Evolutionary conservation across 2,113 vertebrate species (phyloP), one percentile per base, ranked within the genome.

Genomic region (Scalopus aquaticus): DNA sequence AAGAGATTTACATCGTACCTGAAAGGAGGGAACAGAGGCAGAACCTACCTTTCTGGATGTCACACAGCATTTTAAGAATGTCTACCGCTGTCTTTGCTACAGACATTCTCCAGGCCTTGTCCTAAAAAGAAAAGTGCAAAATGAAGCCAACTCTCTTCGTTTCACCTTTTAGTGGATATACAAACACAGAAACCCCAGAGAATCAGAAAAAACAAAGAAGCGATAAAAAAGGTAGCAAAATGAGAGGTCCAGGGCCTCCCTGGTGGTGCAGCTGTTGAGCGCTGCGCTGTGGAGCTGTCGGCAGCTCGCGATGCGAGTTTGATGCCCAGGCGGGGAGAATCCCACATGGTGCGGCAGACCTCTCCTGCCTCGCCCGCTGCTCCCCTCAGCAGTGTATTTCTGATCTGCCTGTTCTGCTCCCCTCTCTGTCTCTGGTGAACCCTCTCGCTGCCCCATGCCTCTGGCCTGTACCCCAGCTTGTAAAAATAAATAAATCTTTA

Each of bases 61-160:
- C 97, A 49, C 98, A 98, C 78, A 99, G 97, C 93, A 98, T 98
- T 96, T 98, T 99, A 46, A 99, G 98, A 91, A 98, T 96, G 86
- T 99, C 99, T 88, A 99, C 98, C 3, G 99, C 98, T 32, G 98
- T 98, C 96, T 99, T 99, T 15, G 99, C 98, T 65, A 99, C 94
- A 44, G 98, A 97, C 91, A 98, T 98, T 89, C 98, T 98, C 78
- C 98, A 98, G 72, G 98, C 77, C 93, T 99, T 99, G 82, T 98
- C 98, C 99, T 99, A 95, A 77, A 91, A 83, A 60, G 89, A 77
- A 91, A 83, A 60, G 89, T 58, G 76, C 35, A 88, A 96, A 95
- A 17, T 81, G 80, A 98, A 69, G 94, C 64, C 39, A 4, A 42
- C 28, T 44, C 19, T 87, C n/a, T n/a, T n/a, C 77, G 39, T 51